Evolutionary conservation across 53 echinoderm and acorn worm genomes (phyloP).

Genomic region (Echinometra lucunter): DNA sequence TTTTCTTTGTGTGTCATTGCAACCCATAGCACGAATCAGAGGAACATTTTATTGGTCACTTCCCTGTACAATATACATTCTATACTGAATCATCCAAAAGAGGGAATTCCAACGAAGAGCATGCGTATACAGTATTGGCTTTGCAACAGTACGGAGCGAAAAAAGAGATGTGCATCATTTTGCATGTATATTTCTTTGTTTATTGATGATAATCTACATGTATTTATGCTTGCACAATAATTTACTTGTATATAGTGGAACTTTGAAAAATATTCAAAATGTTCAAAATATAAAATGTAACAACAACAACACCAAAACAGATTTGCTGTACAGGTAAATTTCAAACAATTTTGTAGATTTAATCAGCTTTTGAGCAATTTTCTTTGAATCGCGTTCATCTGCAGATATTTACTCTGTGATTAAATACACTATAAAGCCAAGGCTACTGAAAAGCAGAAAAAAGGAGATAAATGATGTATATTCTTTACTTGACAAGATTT

Average conservation of each 20-base stretch:
- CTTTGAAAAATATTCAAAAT: too few species aligned
- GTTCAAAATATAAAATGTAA: too few species aligned
- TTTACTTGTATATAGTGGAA: too few species aligned
- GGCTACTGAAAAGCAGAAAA: not conserved
- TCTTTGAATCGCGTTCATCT: not conserved
- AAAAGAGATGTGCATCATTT: too few species aligned
- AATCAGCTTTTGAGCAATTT: not conserved
- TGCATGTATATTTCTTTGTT: too few species aligned
- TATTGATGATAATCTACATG: too few species aligned
- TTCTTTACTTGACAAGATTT: not conserved
- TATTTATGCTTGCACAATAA: too few species aligned
- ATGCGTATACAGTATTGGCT: not conserved
- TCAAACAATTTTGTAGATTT: too few species aligned
- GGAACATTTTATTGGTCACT: conserved; percentile 13
- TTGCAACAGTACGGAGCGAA: not conserved
- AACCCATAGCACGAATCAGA: not conserved
- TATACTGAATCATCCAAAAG: not conserved
- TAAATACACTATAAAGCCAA: not conserved
- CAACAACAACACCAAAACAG: too few species aligned
- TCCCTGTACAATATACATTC: not conserved
- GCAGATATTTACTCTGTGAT: not conserved
- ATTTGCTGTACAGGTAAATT: too few species aligned
- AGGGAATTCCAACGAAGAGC: not conserved
- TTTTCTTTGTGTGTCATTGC: conserved; percentile 28
- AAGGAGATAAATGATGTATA: not conserved